These are phyloP conservation scores for Aphelenchoides besseyi DNA, from an alignment of 1,140 invertebrate genomes.

Conservation along the genomic window DNA sequence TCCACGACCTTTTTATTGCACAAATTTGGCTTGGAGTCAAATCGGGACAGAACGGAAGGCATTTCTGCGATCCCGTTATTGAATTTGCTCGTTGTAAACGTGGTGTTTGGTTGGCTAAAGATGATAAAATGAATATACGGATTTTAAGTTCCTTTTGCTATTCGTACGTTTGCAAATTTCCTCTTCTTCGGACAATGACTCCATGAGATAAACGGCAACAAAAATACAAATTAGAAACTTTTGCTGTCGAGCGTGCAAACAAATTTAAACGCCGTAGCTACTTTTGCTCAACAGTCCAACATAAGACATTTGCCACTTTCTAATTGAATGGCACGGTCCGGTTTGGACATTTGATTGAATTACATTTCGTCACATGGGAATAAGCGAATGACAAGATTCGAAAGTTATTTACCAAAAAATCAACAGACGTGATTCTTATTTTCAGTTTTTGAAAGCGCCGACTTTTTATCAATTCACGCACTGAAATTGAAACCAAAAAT, in stretches of 20 bases:
- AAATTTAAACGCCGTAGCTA: too few relatives aligned
- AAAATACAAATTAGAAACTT: constrained; percentile 19
- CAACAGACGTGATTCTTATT: too few relatives aligned
- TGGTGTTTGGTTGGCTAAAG: background rate
- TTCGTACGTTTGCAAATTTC: constrained; percentile 10
- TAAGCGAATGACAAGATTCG: too few relatives aligned
- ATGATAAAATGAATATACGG: background rate
- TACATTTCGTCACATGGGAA: too few relatives aligned
- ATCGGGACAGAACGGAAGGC: background rate
- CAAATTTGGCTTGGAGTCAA: constrained; percentile 12
- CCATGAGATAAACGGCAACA: constrained; percentile 10
- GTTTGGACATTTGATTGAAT: too few relatives aligned
- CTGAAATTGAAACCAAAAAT: too few relatives aligned
- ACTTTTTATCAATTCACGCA: too few relatives aligned
- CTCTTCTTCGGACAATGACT: constrained; percentile 2
- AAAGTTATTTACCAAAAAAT: too few relatives aligned
- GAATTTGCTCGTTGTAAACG: constrained; percentile 25
- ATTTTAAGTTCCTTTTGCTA: background rate
- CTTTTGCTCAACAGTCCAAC: too few relatives aligned
- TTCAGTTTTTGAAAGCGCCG: too few relatives aligned
- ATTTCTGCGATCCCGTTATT: constrained; percentile 4
- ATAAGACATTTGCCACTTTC: too few relatives aligned
- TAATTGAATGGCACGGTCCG: too few relatives aligned
- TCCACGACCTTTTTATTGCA: constrained; percentile 27
- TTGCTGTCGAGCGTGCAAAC: constrained; percentile 39